phyloP scores from a whole-genome alignment of 2,797 vertebrate species.

The Pteropus rufus region DNA sequence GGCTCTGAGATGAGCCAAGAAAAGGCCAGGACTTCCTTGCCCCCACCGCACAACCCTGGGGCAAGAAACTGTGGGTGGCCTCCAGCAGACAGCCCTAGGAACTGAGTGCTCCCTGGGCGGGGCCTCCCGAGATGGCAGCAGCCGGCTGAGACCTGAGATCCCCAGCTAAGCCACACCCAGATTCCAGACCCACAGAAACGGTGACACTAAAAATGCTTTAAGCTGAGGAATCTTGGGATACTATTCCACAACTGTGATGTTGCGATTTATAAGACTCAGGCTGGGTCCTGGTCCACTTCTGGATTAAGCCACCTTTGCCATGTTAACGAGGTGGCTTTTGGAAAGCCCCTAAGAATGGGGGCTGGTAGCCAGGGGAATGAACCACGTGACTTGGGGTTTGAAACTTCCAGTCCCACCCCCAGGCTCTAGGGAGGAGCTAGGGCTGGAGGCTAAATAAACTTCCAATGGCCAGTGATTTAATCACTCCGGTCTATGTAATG shows the following conservation, averaged over 20 bases:
- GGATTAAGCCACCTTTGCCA: neutral
- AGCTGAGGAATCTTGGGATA: neutral
- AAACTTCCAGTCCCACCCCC: neutral
- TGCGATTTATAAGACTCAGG: no score
- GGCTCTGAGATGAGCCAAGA: neutral
- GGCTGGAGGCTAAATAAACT: neutral
- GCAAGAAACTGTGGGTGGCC: neutral
- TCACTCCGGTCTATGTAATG: neutral
- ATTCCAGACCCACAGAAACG: neutral
- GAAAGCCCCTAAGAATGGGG: neutral
- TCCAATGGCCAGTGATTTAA: neutral
- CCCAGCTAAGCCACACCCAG: neutral
- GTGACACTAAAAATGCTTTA: neutral
- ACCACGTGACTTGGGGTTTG: neutral
- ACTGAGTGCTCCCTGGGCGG: no score
- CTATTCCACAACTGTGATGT: rapidly evolving
- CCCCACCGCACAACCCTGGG: neutral
- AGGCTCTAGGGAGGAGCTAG: neutral
- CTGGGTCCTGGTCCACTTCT: neutral
- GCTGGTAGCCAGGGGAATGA: neutral
- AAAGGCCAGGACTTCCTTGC: neutral
- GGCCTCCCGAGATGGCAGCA: neutral
- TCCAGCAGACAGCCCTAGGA: neutral
- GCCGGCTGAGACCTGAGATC: no score
- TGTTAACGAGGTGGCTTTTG: neutral